These are phyloP conservation scores for Anser brachyrhynchus DNA, from an alignment of 2,113 vertebrate genomes.

Conservation along the genomic window DNA sequence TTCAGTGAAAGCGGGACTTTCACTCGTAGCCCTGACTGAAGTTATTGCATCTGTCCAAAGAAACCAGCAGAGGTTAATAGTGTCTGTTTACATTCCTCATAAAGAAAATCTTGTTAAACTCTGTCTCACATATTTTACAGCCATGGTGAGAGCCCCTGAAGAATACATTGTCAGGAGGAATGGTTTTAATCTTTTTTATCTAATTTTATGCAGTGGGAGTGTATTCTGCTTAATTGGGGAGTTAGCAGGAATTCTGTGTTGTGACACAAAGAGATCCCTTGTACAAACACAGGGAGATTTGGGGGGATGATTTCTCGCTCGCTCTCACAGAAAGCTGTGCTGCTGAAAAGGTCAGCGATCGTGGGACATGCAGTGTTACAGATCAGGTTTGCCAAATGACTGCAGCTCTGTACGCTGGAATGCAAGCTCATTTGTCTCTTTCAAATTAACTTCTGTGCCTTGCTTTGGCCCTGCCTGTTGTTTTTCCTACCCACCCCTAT, in stretches of 20 bases:
- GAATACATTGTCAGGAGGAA: not conserved
- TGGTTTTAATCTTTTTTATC: not conserved
- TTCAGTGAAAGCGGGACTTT: not conserved
- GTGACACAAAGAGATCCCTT: not conserved
- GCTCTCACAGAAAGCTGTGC: not conserved
- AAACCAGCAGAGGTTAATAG: not conserved
- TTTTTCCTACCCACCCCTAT: not conserved
- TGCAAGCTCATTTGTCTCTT: not conserved
- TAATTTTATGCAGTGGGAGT: not conserved
- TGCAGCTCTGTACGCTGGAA: not conserved
- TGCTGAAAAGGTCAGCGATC: not conserved
- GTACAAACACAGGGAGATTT: not conserved
- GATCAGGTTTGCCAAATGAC: not conserved
- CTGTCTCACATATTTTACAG: not conserved
- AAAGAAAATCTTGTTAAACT: conserved; percentile 39
- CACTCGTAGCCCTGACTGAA: not conserved
- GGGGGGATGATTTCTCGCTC: not conserved
- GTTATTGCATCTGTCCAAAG: conserved; percentile 16
- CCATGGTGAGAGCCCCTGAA: not conserved
- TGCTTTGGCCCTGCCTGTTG: not conserved
- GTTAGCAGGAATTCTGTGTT: not conserved
- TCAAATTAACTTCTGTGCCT: not conserved
- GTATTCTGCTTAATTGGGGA: not conserved
- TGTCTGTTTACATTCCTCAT: conserved; percentile 8
- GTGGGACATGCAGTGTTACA: not conserved